Evolutionary conservation across 53 echinoderm and acorn worm genomes (phyloP), one percentile per base, ranked within the genome.

Genomic region (Arbacia lixula): DNA sequence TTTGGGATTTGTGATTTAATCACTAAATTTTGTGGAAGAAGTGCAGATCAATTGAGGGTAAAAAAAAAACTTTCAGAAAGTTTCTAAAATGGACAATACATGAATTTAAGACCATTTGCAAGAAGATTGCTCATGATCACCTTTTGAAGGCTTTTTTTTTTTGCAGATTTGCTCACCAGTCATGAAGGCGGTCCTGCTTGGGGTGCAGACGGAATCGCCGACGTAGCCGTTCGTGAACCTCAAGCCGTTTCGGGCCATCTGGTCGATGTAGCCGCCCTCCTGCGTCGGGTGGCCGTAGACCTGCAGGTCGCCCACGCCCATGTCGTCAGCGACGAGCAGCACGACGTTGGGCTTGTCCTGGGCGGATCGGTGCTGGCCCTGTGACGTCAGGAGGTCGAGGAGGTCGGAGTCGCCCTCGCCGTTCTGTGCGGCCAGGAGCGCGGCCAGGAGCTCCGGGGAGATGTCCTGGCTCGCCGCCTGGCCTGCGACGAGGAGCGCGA

Each of bases 161-260:
- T n/a, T n/a, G n/a, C n/a, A n/a, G n/a, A n/a, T n/a, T 33, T 4
- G 10, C 33, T 53, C 33, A 87, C 88, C 88, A 32, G 88, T 87
- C 57, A 87, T 54, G 24, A 87, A 22, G 16, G 68, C 88, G 2
- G 88, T 41, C 1, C 88, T 41, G 82, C 88, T 87, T 11, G 88
- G 88, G 4, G 88, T 81, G 36, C 88, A 87, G 35, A 87, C 68
- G 1, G 88, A 76, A 27, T 67, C 88, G 14, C 68, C 57, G 35
- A 81, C 88, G 57, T 87, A 87, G 21, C 80, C 69, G 42, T 82
- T 87, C 58, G 88, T 87, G 60, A 87, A 87, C 57, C 88, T 50
- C 60, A 81, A 16, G 0, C 88, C 82, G 34, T 81, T 51, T 12
- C n/a, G 16, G 4, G 88, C 82, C 82, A 87, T 81, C 17, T 87